These are phyloP conservation scores for Nomada fucata DNA, from an alignment of 2,888 invertebrate species.

Conservation along the genomic window DNA sequence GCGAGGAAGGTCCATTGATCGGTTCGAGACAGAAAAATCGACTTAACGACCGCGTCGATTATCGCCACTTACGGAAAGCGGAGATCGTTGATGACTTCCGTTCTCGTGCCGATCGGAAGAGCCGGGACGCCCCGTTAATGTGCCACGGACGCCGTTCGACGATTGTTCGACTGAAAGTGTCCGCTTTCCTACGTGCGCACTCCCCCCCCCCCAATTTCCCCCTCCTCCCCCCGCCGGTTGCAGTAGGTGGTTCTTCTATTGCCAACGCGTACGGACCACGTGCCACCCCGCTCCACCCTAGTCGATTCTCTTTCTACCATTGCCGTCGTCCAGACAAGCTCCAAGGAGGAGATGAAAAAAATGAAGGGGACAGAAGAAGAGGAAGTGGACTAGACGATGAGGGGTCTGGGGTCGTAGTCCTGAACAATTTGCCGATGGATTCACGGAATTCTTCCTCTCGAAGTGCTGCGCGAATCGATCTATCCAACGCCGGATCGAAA, in stretches of 20 bases:
- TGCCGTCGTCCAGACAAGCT: conserved; percentile 63
- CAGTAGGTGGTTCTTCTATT: conserved; percentile 51
- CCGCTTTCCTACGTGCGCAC: conserved; percentile 44
- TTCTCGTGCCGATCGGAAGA: conserved; percentile 33
- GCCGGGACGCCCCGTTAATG: conserved; percentile 35
- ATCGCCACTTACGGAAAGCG: conserved; percentile 47
- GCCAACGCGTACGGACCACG: conserved; percentile 32
- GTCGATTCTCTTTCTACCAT: conserved; percentile 67
- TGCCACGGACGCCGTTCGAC: conserved; percentile 26
- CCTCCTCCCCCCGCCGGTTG: conserved; percentile 2
- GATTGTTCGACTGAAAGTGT: conserved; percentile 36
- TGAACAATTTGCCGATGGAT: conserved; percentile 54
- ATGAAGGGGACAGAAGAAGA: conserved; percentile 67
- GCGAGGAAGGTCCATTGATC: background rate
- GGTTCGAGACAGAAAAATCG: conserved; percentile 21
- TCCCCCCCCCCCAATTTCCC: conserved; percentile 15
- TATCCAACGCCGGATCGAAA: background rate
- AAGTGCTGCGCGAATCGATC: conserved; percentile 11
- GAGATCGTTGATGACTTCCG: conserved; percentile 68
- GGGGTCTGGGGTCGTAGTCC: conserved; percentile 64
- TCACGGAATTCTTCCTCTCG: conserved; percentile 30
- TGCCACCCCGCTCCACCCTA: conserved; percentile 52
- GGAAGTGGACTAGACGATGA: conserved; percentile 72
- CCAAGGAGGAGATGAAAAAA: conserved; percentile 64
- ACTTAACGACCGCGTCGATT: conserved; percentile 40